phyloP scores from a whole-genome alignment of 2,888 invertebrate genomes.

The Venusia cambrica region DNA sequence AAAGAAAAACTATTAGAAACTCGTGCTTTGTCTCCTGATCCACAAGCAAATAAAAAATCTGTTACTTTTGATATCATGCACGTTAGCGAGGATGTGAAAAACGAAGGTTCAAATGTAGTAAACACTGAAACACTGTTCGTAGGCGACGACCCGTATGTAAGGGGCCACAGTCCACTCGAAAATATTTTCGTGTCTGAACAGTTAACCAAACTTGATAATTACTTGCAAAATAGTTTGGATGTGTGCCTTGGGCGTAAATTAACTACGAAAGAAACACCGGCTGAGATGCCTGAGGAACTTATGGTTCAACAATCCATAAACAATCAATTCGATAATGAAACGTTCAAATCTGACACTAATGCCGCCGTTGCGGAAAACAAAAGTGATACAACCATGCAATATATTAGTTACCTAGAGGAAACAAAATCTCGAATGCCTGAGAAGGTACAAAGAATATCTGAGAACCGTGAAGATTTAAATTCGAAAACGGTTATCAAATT shows the following conservation, averaged over 20 bases:
- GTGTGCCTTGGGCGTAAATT: conserved; percentile 47
- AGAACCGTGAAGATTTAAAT: conserved; percentile 29
- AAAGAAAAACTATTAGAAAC: conserved; percentile 53
- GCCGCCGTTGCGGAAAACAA: conserved; percentile 20
- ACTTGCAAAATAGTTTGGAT: conserved; percentile 68
- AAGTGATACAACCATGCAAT: conserved; percentile 18
- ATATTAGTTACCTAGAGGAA: conserved; percentile 26
- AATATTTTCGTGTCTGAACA: conserved; percentile 64
- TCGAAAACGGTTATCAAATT: conserved; percentile 37
- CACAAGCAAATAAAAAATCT: conserved; percentile 10
- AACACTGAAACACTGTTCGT: conserved; percentile 17
- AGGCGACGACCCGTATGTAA: conserved; percentile 34
- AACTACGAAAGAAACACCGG: conserved; percentile 17
- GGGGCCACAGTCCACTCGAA: conserved; percentile 57
- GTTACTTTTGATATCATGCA: conserved; percentile 30
- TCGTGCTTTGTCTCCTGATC: conserved; percentile 21
- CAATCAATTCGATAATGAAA: conserved; percentile 29
- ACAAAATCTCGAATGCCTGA: conserved; percentile 22
- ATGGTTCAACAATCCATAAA: conserved; percentile 14
- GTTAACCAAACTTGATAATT: conserved; percentile 64
- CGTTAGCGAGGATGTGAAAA: conserved; percentile 6
- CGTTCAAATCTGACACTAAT: conserved; percentile 16
- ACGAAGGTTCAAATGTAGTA: conserved; percentile 9
- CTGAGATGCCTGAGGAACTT: conserved; percentile 7
- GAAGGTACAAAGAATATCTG: conserved; percentile 26